Conservation (phyloP, 2,888 invertebrate species). For the Emmelina monodactyla region DNA sequence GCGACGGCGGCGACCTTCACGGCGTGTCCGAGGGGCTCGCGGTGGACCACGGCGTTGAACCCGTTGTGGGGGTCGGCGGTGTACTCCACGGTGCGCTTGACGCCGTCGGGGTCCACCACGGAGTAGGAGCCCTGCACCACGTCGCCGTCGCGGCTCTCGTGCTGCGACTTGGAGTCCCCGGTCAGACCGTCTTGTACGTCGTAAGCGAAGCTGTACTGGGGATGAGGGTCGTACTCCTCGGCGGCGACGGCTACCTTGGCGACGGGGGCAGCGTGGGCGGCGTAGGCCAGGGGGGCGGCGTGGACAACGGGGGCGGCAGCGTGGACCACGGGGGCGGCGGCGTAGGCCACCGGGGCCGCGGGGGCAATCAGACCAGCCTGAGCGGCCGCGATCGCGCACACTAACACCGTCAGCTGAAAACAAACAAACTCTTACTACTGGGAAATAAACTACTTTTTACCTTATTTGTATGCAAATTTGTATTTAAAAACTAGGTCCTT, state of each 20-base stretch:
- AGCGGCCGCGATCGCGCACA: constrained; percentile 29
- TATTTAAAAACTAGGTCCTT: no score
- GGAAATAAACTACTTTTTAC: neutral
- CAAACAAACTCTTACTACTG: neutral
- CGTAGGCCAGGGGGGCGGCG: constrained; percentile 19
- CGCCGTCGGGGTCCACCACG: constrained; percentile 64
- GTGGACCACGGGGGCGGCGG: constrained; percentile 26
- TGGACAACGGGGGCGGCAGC: constrained; percentile 19
- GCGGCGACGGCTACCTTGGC: constrained; percentile 30
- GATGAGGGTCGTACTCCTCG: constrained; percentile 35
- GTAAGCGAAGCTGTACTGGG: constrained; percentile 60
- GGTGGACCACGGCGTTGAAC: constrained; percentile 66
- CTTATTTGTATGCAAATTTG: neutral
- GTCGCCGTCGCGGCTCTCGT: constrained; percentile 52
- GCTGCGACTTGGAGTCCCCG: constrained; percentile 51
- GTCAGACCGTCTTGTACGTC: constrained; percentile 65
- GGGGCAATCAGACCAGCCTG: constrained; percentile 32
- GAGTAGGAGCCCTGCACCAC: constrained; percentile 62
- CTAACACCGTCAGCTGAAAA: constrained; percentile 18
- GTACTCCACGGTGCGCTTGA: constrained; percentile 63
- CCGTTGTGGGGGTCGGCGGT: constrained; percentile 53
- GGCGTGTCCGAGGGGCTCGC: constrained; percentile 32
- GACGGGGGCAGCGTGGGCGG: constrained; percentile 25
- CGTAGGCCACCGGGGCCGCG: constrained; percentile 24
- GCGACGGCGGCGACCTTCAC: constrained; percentile 26